These are phyloP conservation scores for Hylaeus volcanicus DNA, from an alignment of 1,140 invertebrate species.

Conservation along the genomic window DNA sequence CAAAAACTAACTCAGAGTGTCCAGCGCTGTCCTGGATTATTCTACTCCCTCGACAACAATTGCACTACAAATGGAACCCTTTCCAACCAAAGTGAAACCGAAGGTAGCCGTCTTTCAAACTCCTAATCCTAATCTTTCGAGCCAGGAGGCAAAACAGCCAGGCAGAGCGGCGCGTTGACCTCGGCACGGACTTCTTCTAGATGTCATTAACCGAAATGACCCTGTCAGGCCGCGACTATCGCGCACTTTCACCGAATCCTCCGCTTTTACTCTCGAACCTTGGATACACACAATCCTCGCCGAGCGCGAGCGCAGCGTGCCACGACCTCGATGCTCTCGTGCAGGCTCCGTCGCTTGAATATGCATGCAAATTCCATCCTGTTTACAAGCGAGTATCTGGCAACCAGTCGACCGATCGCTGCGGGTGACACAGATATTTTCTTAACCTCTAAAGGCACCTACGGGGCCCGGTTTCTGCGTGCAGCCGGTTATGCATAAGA, in stretches of 20 bases:
- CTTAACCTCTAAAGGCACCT: slow-evolving; percentile 64
- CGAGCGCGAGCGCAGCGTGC: neutral
- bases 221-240: neutral
- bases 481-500: slow-evolving; percentile 18
- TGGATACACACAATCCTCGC: neutral
- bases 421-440: slow-evolving; percentile 70
- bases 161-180: slow-evolving; percentile 1
- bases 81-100: too few relatives aligned
- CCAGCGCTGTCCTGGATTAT: too few relatives aligned
- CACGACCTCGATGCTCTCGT: slow-evolving; percentile 46
- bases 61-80: too few relatives aligned
- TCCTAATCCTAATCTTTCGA: too few relatives aligned
- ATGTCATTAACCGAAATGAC: slow-evolving; percentile 44
- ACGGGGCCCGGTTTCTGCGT: slow-evolving; percentile 21
- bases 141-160: too few relatives aligned
- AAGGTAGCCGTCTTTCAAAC: too few relatives aligned
- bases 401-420: slow-evolving; percentile 60
- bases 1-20: too few relatives aligned
- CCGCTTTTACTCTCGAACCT: slow-evolving; percentile 36
- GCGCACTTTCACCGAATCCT: slow-evolving; percentile 51
- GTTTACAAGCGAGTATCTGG: slow-evolving; percentile 66
- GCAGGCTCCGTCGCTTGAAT: slow-evolving; percentile 62
- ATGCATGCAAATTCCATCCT: slow-evolving; percentile 75
- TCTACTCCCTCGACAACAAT: too few relatives aligned
- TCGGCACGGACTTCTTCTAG: neutral